These are phyloP conservation scores for Petrolisthes manimaculis DNA, from an alignment of 2,888 invertebrate genomes.

Conservation along the genomic window DNA sequence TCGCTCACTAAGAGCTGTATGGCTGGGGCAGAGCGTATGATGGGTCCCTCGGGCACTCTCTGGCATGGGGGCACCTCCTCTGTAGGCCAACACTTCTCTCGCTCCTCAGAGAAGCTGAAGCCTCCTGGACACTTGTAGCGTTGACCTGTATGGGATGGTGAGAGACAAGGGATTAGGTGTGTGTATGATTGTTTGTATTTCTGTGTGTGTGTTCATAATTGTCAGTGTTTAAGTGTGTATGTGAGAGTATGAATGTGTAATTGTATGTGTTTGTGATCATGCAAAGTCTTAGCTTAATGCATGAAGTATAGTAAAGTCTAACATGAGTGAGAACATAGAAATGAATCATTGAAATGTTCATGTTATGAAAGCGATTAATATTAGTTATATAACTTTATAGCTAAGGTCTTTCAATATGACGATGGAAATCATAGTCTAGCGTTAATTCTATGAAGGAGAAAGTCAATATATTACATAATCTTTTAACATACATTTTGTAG, in stretches of 20 bases:
- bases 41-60: constrained; percentile 48
- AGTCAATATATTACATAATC: neutral
- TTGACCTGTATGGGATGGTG: constrained; percentile 73
- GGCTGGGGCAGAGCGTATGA: constrained; percentile 55
- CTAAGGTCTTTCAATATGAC: no score
- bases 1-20: constrained; percentile 46
- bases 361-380: no score
- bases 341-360: no score
- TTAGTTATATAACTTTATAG: no score
- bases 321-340: no score
- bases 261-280: no score
- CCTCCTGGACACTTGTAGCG: constrained; percentile 83
- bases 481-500: neutral
- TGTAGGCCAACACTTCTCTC: constrained; percentile 71
- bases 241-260: no score
- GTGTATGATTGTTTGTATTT: neutral
- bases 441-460: neutral
- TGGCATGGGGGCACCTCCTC: constrained; percentile 64
- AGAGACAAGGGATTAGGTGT: neutral
- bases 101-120: constrained; percentile 83
- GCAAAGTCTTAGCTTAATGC: no score
- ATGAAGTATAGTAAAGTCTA: no score
- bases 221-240: no score
- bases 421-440: no score
- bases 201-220: neutral